These are phyloP conservation scores for Battus philenor DNA, from an alignment of 1,140 invertebrate species.

Conservation along the genomic window DNA sequence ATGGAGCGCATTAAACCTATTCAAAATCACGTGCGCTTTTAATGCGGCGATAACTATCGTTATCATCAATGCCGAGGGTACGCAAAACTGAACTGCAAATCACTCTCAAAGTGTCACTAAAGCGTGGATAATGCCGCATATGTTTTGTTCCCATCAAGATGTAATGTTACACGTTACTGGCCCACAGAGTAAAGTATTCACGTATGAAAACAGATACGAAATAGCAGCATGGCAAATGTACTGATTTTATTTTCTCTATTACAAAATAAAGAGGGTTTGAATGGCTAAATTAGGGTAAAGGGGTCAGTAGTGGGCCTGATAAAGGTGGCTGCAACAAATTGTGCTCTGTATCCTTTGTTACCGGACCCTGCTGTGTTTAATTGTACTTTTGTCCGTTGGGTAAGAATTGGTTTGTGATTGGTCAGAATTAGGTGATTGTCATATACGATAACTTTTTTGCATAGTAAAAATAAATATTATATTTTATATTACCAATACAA, in stretches of 20 bases:
- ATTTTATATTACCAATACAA: too few species aligned
- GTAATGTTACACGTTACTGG: constrained; percentile 41
- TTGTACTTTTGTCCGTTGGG: constrained; percentile 66
- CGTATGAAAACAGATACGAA: constrained; percentile 19
- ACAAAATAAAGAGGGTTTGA: constrained; percentile 39
- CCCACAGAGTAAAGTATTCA: constrained; percentile 24
- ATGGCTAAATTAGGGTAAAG: constrained; percentile 63
- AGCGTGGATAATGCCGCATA: constrained; percentile 64
- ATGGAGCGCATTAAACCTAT: constrained; percentile 25
- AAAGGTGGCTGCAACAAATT: constrained; percentile 73
- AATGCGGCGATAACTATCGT: constrained; percentile 44
- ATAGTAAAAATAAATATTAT: too few species aligned
- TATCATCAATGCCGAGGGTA: constrained; percentile 31
- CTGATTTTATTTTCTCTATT: constrained; percentile 25
- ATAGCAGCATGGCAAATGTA: constrained; percentile 17
- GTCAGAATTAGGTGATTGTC: too few species aligned
- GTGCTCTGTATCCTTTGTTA: constrained; percentile 62
- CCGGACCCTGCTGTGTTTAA: constrained; percentile 65
- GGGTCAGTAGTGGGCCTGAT: constrained; percentile 68
- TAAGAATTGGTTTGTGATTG: constrained; percentile 43
- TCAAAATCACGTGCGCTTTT: constrained; percentile 35
- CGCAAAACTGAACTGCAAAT: constrained; percentile 54
- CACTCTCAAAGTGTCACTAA: constrained; percentile 65
- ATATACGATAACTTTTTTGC: too few species aligned
- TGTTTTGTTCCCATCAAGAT: constrained; percentile 63